Evolutionary conservation across 2,797 vertebrate species (phyloP), one percentile per base, ranked within the genome.

Genomic region (Chiloscyllium punctatum): DNA sequence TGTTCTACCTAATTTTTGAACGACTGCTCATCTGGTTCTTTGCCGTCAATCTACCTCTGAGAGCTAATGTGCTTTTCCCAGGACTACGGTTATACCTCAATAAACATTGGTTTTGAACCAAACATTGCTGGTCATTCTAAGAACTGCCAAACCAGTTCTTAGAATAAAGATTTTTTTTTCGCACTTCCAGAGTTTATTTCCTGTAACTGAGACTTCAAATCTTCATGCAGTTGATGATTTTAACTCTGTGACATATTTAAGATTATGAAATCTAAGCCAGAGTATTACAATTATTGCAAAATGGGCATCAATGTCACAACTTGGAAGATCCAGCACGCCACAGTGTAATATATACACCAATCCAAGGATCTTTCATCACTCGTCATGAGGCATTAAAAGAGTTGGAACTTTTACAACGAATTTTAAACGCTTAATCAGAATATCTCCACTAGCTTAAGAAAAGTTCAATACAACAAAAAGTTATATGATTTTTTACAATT

Each of bases 231-330:
- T 21, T 27, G 37, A 92, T 91, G 57, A 91, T 91, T 33, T 92
- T 25, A n/a, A 42, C 90, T 92, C 57, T 92, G n/a, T 66, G 88
- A 92, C 62, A 68, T 23, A 69, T 16, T 69, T 92, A 42, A 37
- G 90, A 9, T 92, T 42, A 69, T 42, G 66, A 92, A 21, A 68
- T 92, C 66, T 21, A 91, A 66, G 33, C 88, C 57, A 69, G 37
- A 92, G 82, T 11, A 92, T 92, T 68, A 92, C 42, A 92, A 92
- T 92, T 92, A 92, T 69, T 69, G 66, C 66, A 92, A 92, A 92
- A 69, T 42, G 4, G 18, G 21, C 42, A 66, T 21, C 68, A 25
- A 25, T 25, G 23, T 69, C 90, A 69, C 90, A 92, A 42, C n/a
- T 68, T 33, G 23, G 9, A 68, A 92, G 8, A 37, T 21, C 21